Evolutionary conservation across 1,140 invertebrate species (phyloP).

Genomic region (Diachasma alloeum): DNA sequence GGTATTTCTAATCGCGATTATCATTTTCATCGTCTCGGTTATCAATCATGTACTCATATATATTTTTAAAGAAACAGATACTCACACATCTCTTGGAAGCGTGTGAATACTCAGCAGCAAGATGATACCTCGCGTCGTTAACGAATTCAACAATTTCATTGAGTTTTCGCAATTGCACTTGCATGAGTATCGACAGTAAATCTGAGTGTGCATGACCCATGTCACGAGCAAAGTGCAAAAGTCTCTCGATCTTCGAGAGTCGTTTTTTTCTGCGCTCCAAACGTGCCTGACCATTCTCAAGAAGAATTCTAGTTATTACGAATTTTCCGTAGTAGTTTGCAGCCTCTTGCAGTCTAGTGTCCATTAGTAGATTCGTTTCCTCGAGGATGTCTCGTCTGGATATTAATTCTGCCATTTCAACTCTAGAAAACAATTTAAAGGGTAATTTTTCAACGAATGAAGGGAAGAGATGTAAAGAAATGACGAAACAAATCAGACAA

Average conservation of each 20-base stretch:
- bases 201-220: conserved; percentile 53
- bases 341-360: conserved; percentile 41
- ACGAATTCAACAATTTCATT: conserved; percentile 51
- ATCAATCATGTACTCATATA: too few species aligned
- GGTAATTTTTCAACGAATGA: background rate
- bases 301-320: conserved; percentile 44
- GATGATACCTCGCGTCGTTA: conserved; percentile 48
- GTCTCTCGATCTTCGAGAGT: conserved; percentile 46
- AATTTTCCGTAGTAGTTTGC: conserved; percentile 44
- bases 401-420: conserved; percentile 47
- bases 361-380: conserved; percentile 48
- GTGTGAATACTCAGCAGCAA: conserved; percentile 51
- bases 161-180: conserved; percentile 48
- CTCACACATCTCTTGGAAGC: conserved; percentile 53
- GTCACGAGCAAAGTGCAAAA: conserved; percentile 46
- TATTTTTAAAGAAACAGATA: background rate
- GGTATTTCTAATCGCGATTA: too few species aligned
- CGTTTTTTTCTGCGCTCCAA: conserved; percentile 41
- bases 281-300: conserved; percentile 40
- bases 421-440: conserved; percentile 40
- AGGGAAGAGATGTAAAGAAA: too few species aligned
- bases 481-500: too few species aligned
- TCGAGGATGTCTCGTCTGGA: conserved; percentile 49
- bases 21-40: too few species aligned
- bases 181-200: conserved; percentile 55